phyloP scores from a whole-genome alignment of 1,140 invertebrate species.

The Brachionus rubens region DNA sequence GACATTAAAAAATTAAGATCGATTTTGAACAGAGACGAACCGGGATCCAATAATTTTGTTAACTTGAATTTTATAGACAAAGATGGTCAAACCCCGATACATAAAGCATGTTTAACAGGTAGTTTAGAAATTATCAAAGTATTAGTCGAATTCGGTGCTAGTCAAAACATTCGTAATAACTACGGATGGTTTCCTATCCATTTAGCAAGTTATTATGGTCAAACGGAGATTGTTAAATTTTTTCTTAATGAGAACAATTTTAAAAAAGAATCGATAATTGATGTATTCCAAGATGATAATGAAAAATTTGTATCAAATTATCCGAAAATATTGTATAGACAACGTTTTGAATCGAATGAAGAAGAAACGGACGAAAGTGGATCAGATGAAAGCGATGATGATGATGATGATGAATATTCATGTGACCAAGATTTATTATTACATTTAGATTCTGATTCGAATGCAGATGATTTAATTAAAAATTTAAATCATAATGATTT shows the following conservation, averaged over 20 bases:
- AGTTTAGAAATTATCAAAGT: slow-evolving; percentile 4
- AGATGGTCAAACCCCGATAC: slow-evolving; percentile 38
- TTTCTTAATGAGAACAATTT: slow-evolving; percentile 12
- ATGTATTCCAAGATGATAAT: not conserved
- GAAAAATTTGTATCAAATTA: not conserved
- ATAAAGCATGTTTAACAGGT: not conserved
- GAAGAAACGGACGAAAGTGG: not conserved
- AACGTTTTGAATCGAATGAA: not conserved
- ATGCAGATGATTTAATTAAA: slow-evolving; percentile 18
- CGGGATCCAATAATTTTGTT: not conserved
- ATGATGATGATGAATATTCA: not conserved
- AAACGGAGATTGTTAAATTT: slow-evolving; percentile 18
- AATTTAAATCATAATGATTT: not conserved
- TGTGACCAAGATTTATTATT: not conserved
- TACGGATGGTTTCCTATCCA: slow-evolving; percentile 42
- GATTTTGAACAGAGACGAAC: no score
- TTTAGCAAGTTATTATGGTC: slow-evolving; percentile 12
- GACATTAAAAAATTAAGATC: not conserved
- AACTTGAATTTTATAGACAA: slow-evolving; percentile 38
- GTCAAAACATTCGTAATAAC: slow-evolving; percentile 1
- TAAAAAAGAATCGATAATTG: slow-evolving; percentile 24
- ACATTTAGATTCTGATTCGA: not conserved
- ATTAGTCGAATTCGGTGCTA: slow-evolving; percentile 10
- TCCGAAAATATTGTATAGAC: not conserved
- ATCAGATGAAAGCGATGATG: not conserved